Evolutionary conservation across 92 coral and sea anemone genomes (phyloP).

Genomic region (Galaxea fascicularis): DNA sequence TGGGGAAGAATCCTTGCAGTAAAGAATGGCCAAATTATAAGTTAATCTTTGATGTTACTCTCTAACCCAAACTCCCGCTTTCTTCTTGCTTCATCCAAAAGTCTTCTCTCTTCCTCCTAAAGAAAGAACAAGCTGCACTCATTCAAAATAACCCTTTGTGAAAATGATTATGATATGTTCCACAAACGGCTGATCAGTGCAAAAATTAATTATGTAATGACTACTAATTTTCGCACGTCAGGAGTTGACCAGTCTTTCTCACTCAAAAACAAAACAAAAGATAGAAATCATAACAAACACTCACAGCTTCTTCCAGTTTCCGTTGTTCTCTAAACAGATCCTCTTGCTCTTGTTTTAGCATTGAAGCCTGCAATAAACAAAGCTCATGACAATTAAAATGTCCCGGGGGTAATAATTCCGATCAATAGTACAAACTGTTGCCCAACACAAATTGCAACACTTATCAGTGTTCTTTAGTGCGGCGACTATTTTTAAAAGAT

Average conservation of each 20-base stretch:
- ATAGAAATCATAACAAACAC: slow-evolving; percentile 21
- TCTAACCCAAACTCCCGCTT: slow-evolving; percentile 90
- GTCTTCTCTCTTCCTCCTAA: slow-evolving; percentile 89
- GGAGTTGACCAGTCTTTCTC: too few relatives aligned
- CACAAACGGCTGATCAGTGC: too few relatives aligned
- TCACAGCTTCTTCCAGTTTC: slow-evolving; percentile 92
- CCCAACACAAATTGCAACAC: too few relatives aligned
- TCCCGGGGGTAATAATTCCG: too few relatives aligned
- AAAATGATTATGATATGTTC: too few relatives aligned
- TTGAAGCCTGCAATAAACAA: slow-evolving; percentile 76
- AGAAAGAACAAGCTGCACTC: neutral
- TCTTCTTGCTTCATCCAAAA: slow-evolving; percentile 88
- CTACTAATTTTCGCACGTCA: too few relatives aligned
- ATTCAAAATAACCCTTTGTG: too few relatives aligned
- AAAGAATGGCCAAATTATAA: neutral
- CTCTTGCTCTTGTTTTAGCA: slow-evolving; percentile 94
- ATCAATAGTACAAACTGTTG: too few relatives aligned
- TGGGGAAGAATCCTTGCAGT: neutral
- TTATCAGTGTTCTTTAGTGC: too few relatives aligned
- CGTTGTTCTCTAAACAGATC: slow-evolving; percentile 82
- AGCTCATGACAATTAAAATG: neutral
- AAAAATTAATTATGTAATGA: too few relatives aligned
- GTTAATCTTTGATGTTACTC: neutral
- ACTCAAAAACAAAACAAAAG: too few relatives aligned
- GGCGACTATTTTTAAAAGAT: too few relatives aligned